These are phyloP conservation scores for Cyrtodaria siliqua DNA, from an alignment of 2,888 invertebrate species.

Conservation along the genomic window DNA sequence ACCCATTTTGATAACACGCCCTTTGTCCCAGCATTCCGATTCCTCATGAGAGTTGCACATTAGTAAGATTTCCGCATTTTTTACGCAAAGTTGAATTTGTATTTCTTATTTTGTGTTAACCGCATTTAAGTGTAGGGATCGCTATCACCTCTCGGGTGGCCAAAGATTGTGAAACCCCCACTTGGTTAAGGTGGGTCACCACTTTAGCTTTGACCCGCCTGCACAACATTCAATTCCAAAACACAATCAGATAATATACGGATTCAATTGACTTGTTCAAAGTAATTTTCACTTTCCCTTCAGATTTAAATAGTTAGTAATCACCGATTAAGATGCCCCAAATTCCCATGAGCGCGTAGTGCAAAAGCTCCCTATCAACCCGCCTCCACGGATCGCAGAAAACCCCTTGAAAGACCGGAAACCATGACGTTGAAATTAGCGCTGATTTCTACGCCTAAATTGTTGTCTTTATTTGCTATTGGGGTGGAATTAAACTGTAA, in stretches of 20 bases:
- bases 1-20: neutral
- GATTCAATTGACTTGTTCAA: constrained; percentile 20
- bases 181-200: constrained; percentile 10
- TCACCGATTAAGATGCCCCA: neutral
- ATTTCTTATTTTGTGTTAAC: no score
- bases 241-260: constrained; percentile 25
- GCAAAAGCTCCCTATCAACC: constrained; percentile 46
- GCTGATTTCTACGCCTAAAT: constrained; percentile 52
- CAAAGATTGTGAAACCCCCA: no score
- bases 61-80: no score
- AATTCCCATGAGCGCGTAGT: constrained; percentile 2
- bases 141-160: no score
- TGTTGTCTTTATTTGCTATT: constrained; percentile 55
- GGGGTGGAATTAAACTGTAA: constrained; percentile 60
- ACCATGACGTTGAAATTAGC: constrained; percentile 63
- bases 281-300: constrained; percentile 17
- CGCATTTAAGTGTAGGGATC: no score
- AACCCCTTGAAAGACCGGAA: constrained; percentile 42
- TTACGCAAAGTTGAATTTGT: no score
- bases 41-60: no score
- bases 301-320: constrained; percentile 3
- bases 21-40: no score
- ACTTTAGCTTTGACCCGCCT: constrained; percentile 21
- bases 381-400: constrained; percentile 33
- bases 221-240: constrained; percentile 20